Base-by-base conservation (phyloP, 2,113 vertebrate genomes). In the Rhynchomys soricoides region DNA sequence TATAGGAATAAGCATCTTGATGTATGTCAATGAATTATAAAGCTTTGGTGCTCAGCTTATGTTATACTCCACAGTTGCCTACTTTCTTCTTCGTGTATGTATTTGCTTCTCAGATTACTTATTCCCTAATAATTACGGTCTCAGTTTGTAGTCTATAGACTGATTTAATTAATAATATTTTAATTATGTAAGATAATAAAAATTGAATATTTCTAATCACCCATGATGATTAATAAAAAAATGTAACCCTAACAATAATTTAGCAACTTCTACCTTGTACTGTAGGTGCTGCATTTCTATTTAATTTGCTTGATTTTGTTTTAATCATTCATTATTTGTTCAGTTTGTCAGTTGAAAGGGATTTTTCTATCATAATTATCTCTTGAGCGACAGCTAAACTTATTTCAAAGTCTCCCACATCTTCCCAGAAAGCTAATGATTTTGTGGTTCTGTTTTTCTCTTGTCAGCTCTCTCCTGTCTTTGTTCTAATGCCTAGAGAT, bases 241-340 rank as follows among this genome's bases (percentile, higher is more conserved):
- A 74, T 59, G 66, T 34, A 93, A 71, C 26, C 15, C 6, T 68
- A 31, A 74, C n/a, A 75, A 68, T 81, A 86, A 90, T 74, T 83
- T 21, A 82, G 59, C 50, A 21, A 82, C 40, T 71, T 91, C n/a
- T 91, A 10, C 87, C 37, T 87, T 87, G 26, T 68, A 89, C 10
- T 73, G 0, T 43, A 64, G 34, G 3, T 40, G 70, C 31, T 45
- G 29, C 8, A 29, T 90, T 66, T 74, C 86, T 93, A n/a, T 59
- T 91, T 91, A 62, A 90, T 95, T 83, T 52, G 11, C 24, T 62
- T 48, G 45, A 21, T 68, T 78, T 95, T 90, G 17, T 93, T 86
- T 81, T 81, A 90, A 74, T 50, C 71, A 59, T 91, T 50, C 1
- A 86, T 90, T 75, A 82, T 19, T 40, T 16, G 16, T 90, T 81